Evolutionary conservation across 2,113 vertebrate genomes (phyloP), one percentile per base, ranked within the genome.

Genomic region (Gallinago paraguaiae): DNA sequence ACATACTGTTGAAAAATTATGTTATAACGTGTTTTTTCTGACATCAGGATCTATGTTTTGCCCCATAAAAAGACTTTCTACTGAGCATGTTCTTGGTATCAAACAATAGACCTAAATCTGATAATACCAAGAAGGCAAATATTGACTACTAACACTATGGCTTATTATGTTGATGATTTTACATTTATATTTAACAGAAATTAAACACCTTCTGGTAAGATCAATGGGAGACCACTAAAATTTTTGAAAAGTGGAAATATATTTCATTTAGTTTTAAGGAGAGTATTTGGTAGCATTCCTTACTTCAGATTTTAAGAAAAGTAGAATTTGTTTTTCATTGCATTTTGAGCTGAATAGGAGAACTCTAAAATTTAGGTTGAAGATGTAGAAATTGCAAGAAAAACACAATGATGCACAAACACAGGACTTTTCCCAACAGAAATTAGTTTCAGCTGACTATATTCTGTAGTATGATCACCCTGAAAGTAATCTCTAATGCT

Each of bases 151-250:
- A 13, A 3, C 18, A 4, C 4, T 50, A 35, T 35, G 15, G 6
- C 1, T 68, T 59, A n/a, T 43, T 45, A 30, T 48, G 57, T 0
- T 20, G 4, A 31, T 33, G 6, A 89, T 33, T 68, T 69, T 59
- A 25, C 11, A 20, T 20, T 1, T 31, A 14, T 25, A 20, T 65
- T 41, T 74, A 57, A 30, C 5, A 67, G 41, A 61, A 72, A 63
- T 8, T 0, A 37, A 37, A 65, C 27, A 23, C 4, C 4, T n/a
- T 2, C 10, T 81, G 10, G 8, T 77, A 51, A 64, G 2, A 41
- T 46, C 5, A 14, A 10, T 59, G 11, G 4, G 67, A 43, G 3
- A 11, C 6, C 22, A 45, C 7, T 43, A 27, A 11, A 2, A 1
- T 33, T 64, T 61, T 43, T 33, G 2, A 19, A 28, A 84, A 28